Evolutionary conservation across 2,797 vertebrate species (phyloP).

Genomic region (Sebastes melanostomus): DNA sequence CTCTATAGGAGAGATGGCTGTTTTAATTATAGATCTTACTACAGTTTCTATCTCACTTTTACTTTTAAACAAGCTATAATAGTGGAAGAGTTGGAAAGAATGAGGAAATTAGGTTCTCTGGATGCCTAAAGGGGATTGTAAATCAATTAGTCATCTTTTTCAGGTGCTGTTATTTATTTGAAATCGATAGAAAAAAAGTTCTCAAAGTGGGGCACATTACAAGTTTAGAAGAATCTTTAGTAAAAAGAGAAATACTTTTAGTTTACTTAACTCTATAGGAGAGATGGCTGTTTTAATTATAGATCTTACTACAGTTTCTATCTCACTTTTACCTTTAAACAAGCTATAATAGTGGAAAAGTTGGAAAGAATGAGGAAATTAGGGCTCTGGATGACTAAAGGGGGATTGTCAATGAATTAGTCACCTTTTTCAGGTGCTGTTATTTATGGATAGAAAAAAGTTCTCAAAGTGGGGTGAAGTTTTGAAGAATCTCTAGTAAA

Average conservation of each 20-base stretch:
- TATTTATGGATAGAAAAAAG: not conserved
- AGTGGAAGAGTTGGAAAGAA: conserved; percentile 73
- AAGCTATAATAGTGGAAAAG: conserved; percentile 27
- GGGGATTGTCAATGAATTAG: conserved; percentile 61
- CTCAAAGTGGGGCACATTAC: not conserved
- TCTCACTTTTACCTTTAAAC: not conserved
- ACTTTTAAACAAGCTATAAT: not conserved
- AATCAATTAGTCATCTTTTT: conserved; percentile 53
- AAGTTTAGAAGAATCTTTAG: too few species aligned
- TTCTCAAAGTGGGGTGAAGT: not conserved
- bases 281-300: not conserved
- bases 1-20: not conserved
- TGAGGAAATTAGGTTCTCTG: conserved; percentile 77
- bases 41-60: not conserved
- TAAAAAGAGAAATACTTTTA: not conserved
- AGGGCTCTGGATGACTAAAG: conserved; percentile 45
- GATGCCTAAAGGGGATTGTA: conserved; percentile 59
- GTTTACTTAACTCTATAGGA: not conserved
- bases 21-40: not conserved
- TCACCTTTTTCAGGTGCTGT: conserved; percentile 46
- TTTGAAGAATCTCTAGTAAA: not conserved
- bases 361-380: conserved; percentile 84
- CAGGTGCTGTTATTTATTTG: conserved; percentile 43
- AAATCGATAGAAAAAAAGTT: not conserved
- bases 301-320: not conserved